phyloP scores from a whole-genome alignment of 2,797 vertebrate genomes.

The Tenualosa ilisha region DNA sequence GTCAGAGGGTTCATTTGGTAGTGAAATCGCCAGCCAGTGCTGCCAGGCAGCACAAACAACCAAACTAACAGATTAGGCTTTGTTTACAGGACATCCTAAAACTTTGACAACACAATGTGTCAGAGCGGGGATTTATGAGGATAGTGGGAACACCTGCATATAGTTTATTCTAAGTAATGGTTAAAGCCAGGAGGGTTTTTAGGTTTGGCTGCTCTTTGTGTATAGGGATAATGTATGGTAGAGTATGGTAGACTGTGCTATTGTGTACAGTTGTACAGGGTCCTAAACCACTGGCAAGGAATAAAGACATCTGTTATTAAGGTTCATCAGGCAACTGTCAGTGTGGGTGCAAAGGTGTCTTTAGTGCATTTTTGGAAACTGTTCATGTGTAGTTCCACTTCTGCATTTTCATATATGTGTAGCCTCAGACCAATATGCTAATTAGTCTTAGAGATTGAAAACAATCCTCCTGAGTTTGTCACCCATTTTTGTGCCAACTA shows the following conservation, averaged over 20 bases:
- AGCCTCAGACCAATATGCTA: not conserved
- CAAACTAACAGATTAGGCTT: constrained; percentile 16
- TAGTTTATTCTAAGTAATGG: not conserved
- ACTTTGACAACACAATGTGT: not conserved
- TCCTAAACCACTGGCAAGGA: too few relatives aligned
- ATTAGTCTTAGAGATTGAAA: not conserved
- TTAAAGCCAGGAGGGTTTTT: not conserved
- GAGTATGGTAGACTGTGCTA: not conserved
- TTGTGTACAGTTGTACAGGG: too few relatives aligned
- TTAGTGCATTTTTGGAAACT: not conserved
- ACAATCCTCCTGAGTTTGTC: not conserved
- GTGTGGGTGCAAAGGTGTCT: not conserved
- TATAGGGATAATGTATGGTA: not conserved
- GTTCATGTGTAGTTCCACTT: not conserved
- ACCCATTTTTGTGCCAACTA: not conserved
- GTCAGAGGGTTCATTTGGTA: constrained; percentile 28
- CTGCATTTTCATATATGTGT: not conserved
- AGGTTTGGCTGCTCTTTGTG: not conserved
- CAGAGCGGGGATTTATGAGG: not conserved
- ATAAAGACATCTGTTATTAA: too few relatives aligned
- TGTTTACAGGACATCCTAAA: not conserved
- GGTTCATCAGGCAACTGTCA: not conserved
- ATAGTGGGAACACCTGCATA: not conserved
- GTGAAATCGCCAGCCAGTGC: constrained; percentile 18
- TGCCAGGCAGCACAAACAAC: constrained; percentile 8